Base-by-base conservation (phyloP, 1,140 invertebrate species). In the Aethina tumida region DNA sequence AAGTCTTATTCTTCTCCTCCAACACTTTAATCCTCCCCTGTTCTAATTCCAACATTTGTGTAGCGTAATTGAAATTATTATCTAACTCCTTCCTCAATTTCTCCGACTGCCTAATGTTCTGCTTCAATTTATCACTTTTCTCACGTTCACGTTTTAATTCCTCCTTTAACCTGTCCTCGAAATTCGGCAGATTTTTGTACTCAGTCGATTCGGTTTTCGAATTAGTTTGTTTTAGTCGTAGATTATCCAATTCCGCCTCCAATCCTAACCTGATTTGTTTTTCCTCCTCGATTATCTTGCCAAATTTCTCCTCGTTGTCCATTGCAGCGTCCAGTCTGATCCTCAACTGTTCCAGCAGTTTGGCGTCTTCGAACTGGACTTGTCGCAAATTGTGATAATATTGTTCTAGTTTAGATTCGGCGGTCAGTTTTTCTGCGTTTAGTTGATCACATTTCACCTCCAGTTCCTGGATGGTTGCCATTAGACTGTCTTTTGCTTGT, bases 261-360 rank as follows among this genome's bases (percentile, higher is more conserved):
- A 79, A 45, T 9, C 69, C 63, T 22, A 71, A 66, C 8, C 70
- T 67, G 0, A 63, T 59, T 7, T 64, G 63, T 25, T 72, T 66
- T 9, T 72, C 65, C 9, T 41, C 12, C 33, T 72, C 68, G 10
- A 81, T 42, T 10, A 68, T 58, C 39, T 71, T 75, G 39, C 74
- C 69, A 19, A 80, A 57, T 39, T 74, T 72, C 26, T 73, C 66
- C 40, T 79, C 74, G 6, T 74, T 70, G 20, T 77, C 69, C 37
- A 75, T 60, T 0, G 71, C 66, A 0, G 66, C 59, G 44, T 81
- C 77, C 0, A 83, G 50, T 3, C 72, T 68, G 8, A 69, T 65
- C 24, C 73, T 68, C 43, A 80, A 63, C 21, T 75, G 70, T 49
- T 74, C 65, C 35, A 79, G 73, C 42, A 77, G 67, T 38, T 70